Evolutionary conservation across 2,113 vertebrate species (phyloP).

Genomic region (Mirounga angustirostris): DNA sequence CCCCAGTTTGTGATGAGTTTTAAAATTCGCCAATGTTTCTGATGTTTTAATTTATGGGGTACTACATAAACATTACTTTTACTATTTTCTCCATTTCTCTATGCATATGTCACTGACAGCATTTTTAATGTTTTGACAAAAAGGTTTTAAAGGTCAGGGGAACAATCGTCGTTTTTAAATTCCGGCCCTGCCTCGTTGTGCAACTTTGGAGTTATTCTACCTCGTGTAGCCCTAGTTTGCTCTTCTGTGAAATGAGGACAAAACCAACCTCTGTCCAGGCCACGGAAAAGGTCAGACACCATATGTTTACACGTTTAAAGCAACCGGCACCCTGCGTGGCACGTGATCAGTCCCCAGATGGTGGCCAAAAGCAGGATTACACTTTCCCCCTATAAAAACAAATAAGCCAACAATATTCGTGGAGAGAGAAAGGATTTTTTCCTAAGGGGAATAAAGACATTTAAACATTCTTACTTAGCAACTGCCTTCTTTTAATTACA

Average conservation of each 20-base stretch:
- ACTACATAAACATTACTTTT: neutral
- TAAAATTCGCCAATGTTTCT: neutral
- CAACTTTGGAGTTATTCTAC: neutral
- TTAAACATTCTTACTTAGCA: neutral
- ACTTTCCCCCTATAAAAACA: no score
- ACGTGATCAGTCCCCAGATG: accelerated
- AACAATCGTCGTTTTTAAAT: neutral
- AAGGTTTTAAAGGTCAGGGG: neutral
- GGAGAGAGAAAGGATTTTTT: neutral
- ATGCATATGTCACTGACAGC: neutral
- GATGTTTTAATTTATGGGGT: neutral
- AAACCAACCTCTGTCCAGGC: neutral
- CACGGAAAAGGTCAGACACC: neutral
- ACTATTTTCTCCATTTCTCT: neutral
- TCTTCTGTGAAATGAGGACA: neutral
- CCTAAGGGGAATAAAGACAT: neutral
- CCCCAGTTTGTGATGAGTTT: neutral
- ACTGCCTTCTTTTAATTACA: neutral
- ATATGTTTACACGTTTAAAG: neutral
- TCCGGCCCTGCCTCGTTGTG: neutral
- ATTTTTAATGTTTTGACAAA: neutral
- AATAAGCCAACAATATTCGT: neutral
- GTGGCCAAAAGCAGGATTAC: neutral
- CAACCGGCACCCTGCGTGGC: neutral
- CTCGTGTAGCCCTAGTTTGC: neutral